Percentiles rank a stretch among this genome's conserved stretches.
Evolutionary conservation across 2,888 invertebrate species (phyloP).

Genomic region (Carabus problematicus): DNA sequence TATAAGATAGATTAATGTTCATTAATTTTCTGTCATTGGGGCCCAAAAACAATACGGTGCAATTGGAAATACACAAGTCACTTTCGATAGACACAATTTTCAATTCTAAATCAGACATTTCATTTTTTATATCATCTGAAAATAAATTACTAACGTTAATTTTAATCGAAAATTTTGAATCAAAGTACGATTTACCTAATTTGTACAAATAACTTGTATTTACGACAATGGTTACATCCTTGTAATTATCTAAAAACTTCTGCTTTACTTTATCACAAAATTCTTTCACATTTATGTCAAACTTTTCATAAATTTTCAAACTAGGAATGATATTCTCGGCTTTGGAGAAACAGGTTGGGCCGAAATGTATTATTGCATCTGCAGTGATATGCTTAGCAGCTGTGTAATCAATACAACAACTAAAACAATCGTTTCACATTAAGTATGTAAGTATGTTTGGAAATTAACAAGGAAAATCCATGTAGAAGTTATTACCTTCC

Average conservation of each 20-base stretch:
- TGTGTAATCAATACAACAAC: conserved; percentile 90
- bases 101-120: conserved; percentile 5
- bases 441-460: too few species aligned
- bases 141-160: conserved; percentile 47
- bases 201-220: conserved; percentile 72
- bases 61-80: conserved; percentile 51
- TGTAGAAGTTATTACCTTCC: conserved; percentile 77
- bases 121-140: conserved; percentile 52
- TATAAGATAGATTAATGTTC: conserved; percentile 60
- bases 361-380: conserved; percentile 90
- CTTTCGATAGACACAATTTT: conserved; percentile 40
- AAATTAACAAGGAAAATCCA: too few species aligned
- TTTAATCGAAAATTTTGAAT: conserved; percentile 4
- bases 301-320: conserved; percentile 74
- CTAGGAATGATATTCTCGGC: conserved; percentile 76
- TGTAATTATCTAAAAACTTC: conserved; percentile 55
- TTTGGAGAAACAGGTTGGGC: conserved; percentile 84
- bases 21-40: conserved; percentile 61
- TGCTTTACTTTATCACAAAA: conserved; percentile 55
- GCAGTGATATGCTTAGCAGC: conserved; percentile 87
- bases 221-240: conserved; percentile 67
- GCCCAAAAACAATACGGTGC: conserved; percentile 64
- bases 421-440: conserved; percentile 56
- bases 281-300: conserved; percentile 62
- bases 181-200: conserved; percentile 59